These are phyloP conservation scores for Rallus limicola DNA, from an alignment of 2,113 vertebrate genomes.

Conservation along the genomic window DNA sequence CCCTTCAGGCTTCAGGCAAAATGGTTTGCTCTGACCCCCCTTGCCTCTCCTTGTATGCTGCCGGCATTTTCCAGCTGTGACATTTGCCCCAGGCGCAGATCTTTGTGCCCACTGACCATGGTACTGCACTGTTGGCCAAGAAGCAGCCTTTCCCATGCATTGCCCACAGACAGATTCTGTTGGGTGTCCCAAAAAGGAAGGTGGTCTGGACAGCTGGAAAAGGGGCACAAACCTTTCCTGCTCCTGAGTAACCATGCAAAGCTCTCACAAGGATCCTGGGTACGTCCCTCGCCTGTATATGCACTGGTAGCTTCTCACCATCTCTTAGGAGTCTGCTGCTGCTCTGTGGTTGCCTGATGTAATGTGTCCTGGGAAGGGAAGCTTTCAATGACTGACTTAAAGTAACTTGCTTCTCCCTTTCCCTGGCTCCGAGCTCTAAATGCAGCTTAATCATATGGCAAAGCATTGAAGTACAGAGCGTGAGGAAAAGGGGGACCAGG, in stretches of 20 bases:
- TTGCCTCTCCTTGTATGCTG: accelerated
- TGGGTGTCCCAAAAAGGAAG: neutral
- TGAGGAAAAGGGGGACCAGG: neutral
- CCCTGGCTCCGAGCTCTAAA: neutral
- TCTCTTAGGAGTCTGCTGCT: neutral
- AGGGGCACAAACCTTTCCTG: neutral
- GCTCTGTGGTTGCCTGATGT: neutral
- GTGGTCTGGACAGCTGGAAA: neutral
- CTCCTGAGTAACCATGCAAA: neutral
- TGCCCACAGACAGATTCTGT: neutral
- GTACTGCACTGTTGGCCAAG: accelerated
- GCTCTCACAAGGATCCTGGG: neutral
- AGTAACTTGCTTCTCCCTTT: neutral
- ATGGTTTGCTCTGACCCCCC: neutral
- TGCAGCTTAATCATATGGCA: accelerated
- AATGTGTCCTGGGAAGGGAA: neutral
- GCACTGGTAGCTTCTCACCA: neutral
- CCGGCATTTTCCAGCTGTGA: accelerated
- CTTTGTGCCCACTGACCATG: neutral
- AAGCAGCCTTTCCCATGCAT: neutral
- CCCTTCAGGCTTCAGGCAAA: neutral
- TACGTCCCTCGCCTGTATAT: neutral
- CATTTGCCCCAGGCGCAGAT: neutral
- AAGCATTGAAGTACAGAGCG: accelerated
- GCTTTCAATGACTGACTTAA: neutral